Conservation (phyloP, 2,888 invertebrate species). For the Eustalomyia histrio region DNA sequence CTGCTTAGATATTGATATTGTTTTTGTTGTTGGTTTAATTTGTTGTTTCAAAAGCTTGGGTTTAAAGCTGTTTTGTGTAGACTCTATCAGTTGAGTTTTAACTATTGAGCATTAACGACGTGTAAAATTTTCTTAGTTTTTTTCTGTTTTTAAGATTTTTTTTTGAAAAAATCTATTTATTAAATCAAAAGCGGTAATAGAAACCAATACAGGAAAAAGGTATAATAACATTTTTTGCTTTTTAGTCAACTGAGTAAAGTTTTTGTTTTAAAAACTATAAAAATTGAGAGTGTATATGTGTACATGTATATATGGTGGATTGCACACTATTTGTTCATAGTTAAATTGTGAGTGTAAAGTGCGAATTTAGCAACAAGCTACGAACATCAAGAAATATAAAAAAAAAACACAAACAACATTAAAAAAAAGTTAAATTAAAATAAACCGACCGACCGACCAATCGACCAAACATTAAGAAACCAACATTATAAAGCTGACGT, state of each 20-base stretch:
- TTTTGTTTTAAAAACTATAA: conserved; percentile 3
- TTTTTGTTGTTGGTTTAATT: not conserved
- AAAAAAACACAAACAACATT: conserved; percentile 17
- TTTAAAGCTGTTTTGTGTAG: conserved; percentile 24
- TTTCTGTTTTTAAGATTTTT: conserved; percentile 6
- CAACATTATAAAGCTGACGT: conserved; percentile 53
- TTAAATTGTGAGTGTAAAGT: conserved; percentile 73
- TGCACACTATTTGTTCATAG: conserved; percentile 52
- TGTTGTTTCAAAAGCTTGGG: conserved; percentile 29
- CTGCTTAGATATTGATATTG: not conserved
- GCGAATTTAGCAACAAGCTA: conserved; percentile 71
- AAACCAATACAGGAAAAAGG: conserved; percentile 5
- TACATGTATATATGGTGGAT: conserved; percentile 22
- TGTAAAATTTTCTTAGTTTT: conserved; percentile 1
- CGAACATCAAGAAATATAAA: conserved; percentile 43
- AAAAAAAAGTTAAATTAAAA: conserved; percentile 48
- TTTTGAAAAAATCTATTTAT: not conserved
- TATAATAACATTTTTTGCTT: not conserved
- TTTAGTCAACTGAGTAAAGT: not conserved
- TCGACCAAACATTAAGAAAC: conserved; percentile 64
- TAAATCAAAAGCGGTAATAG: not conserved
- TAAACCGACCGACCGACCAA: conserved; percentile 37
- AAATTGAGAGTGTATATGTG: conserved; percentile 20
- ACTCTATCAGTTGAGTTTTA: conserved; percentile 53
- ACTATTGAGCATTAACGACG: conserved; percentile 45